phyloP scores from a whole-genome alignment of 2,113 vertebrate genomes.

The Oreochromis aureus region DNA sequence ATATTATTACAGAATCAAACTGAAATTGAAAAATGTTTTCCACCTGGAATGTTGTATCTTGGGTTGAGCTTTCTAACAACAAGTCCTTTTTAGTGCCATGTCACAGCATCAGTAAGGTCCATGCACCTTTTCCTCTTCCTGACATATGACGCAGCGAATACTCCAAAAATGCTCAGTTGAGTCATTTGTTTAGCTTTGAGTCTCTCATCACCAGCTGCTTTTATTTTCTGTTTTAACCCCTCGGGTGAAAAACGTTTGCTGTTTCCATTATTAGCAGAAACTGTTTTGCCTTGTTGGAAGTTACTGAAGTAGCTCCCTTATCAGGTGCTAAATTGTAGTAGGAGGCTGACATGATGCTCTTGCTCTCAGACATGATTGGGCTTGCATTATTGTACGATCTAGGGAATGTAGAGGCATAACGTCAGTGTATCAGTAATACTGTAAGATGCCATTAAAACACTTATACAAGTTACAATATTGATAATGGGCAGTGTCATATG shows the following conservation, averaged over 20 bases:
- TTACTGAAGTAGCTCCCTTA: background rate
- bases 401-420: background rate
- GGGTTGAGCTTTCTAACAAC: background rate
- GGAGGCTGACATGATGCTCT: background rate
- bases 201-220: background rate
- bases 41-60: background rate
- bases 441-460: background rate
- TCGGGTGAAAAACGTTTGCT: background rate
- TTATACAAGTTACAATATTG: background rate
- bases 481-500: background rate
- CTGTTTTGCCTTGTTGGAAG: background rate
- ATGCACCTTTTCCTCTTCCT: background rate
- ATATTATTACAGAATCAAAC: accelerated
- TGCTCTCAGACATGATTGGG: background rate
- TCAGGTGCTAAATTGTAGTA: background rate
- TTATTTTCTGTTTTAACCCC: background rate
- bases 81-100: background rate
- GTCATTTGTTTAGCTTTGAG: background rate
- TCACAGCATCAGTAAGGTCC: background rate
- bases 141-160: background rate
- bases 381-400: accelerated
- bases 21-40: background rate
- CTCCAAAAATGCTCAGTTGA: background rate
- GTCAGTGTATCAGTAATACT: background rate
- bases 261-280: background rate